Base-by-base conservation (phyloP, 2,113 vertebrate species). In the Dendropsophus ebraccatus region DNA sequence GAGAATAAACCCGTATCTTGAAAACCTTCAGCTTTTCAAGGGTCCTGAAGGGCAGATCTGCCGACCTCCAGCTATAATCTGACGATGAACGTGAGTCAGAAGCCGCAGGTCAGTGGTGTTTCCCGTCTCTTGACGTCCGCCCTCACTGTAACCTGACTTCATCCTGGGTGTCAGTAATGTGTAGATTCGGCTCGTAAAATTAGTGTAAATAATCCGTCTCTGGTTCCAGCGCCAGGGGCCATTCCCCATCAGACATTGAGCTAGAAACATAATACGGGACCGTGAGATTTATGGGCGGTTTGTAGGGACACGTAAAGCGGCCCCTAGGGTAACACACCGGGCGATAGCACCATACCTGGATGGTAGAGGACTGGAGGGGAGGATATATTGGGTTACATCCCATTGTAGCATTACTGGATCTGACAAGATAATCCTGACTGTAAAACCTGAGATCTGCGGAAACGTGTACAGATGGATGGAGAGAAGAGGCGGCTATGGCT, bases 181-280 rank as follows among this genome's bases (percentile, higher is more conserved):
- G 28, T 0, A 54, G 50, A 21, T 79, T 8, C 28, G 28, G 50
- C 16, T 32, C 49, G 30, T 72, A 23, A 21, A 72, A 72, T 83
- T 25, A 21, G 37, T 62, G 72, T 62, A 77, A 76, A 17, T 76
- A 32, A 85, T 85, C 70, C 10, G 82, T 56, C 37, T 85, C 56
- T 67, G 28, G 45, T 35, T 69, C 56, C 37, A 50, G 23, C 9
- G 58, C 60, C 2, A 0, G 28, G 10, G 58, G 58, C 56, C 54
- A 5, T 82, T 67, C 30, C 49, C 5, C 4, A 47, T 35, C 74
- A 32, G 45, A 10, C 56, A 62, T 58, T 47, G 28, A 84, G 28
- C n/a, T 84, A 54, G 21, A 62, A 60, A 74, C 28, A 23, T 21
- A 76, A 65, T 17, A 84, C 58, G 14, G 16, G 16, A 25, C 4